Evolutionary conservation across 2,888 invertebrate species (phyloP).

Genomic region (Campoletis raptor): DNA sequence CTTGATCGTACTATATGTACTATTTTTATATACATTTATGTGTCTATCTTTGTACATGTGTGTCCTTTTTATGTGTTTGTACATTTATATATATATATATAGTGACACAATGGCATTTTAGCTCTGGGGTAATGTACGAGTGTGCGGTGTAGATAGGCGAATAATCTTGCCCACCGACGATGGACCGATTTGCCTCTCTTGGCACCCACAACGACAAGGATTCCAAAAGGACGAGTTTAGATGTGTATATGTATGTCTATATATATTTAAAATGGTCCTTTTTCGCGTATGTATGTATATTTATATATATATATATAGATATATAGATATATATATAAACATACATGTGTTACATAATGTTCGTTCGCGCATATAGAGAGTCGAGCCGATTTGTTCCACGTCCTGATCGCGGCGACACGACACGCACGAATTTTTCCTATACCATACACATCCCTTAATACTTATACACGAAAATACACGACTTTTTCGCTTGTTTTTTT

Average conservation of each 20-base stretch:
- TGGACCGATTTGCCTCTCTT: slow-evolving; percentile 70
- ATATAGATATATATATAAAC: neutral
- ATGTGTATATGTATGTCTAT: neutral
- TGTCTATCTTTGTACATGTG: neutral
- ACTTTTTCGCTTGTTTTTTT: slow-evolving; percentile 22
- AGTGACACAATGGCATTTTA: neutral
- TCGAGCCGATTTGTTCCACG: slow-evolving; percentile 71
- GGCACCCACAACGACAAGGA: slow-evolving; percentile 51
- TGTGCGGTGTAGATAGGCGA: slow-evolving; percentile 73
- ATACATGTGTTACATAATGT: slow-evolving; percentile 25
- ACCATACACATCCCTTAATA: slow-evolving; percentile 7
- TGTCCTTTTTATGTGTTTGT: neutral
- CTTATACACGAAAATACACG: slow-evolving; percentile 26
- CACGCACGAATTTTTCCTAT: slow-evolving; percentile 68
- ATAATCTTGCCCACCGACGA: slow-evolving; percentile 69
- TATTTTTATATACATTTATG: slow-evolving; percentile 19
- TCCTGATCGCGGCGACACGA: slow-evolving; percentile 66
- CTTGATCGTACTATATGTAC: slow-evolving; percentile 52
- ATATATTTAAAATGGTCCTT: neutral
- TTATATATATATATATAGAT: neutral
- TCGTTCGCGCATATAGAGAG: slow-evolving; percentile 43
- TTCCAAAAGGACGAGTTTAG: slow-evolving; percentile 34
- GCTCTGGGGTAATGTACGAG: slow-evolving; percentile 57
- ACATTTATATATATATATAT: neutral
- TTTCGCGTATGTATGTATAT: neutral